phyloP scores from a whole-genome alignment of 1,140 invertebrate genomes.

The Drosophila yakuba region DNA sequence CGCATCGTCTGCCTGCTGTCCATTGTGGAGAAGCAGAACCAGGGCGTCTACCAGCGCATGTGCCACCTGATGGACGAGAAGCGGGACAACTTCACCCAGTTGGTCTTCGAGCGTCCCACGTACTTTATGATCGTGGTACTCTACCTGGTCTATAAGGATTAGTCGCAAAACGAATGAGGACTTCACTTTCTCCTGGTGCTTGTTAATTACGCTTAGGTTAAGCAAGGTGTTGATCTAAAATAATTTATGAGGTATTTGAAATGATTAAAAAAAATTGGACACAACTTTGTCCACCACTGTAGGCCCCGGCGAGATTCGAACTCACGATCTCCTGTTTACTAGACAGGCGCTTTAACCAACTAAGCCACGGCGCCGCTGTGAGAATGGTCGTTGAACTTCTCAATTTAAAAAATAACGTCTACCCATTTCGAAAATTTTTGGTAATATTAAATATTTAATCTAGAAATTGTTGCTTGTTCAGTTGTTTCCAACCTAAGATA shows the following conservation, averaged over 20 bases:
- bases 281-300: background rate
- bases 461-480: constrained; percentile 49
- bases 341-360: constrained; percentile 88
- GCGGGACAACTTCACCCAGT: constrained; percentile 78
- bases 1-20: constrained; percentile 80
- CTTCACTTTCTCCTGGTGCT: background rate
- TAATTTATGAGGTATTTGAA: constrained; percentile 1
- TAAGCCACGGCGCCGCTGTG: constrained; percentile 86
- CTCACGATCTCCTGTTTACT: constrained; percentile 88
- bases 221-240: constrained; percentile 11
- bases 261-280: constrained; percentile 3
- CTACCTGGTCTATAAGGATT: constrained; percentile 80
- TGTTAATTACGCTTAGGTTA: constrained; percentile 32
- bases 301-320: constrained; percentile 87
- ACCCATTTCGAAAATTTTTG: background rate
- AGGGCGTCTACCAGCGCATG: constrained; percentile 78
- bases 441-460: constrained; percentile 8
- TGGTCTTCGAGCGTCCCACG: constrained; percentile 78
- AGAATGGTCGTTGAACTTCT: constrained; percentile 4
- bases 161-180: constrained; percentile 4
- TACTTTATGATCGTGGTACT: constrained; percentile 81
- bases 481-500: constrained; percentile 33
- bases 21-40: constrained; percentile 80
- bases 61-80: constrained; percentile 79
- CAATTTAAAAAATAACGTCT: constrained; percentile 13